Base-by-base conservation (phyloP, 2,888 invertebrate species). In the Melanchra persicariae region DNA sequence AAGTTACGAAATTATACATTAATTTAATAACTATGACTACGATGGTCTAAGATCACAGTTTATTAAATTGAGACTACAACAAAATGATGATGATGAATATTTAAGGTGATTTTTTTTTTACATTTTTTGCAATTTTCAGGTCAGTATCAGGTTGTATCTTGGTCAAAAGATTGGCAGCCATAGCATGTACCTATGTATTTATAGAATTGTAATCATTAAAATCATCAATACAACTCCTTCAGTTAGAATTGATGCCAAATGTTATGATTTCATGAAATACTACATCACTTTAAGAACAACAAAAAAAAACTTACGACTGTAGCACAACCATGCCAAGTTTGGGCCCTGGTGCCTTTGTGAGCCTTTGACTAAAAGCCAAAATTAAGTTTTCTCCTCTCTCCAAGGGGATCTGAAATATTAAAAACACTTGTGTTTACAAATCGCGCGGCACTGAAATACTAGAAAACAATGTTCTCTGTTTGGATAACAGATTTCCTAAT, bases 321-420 rank as follows among this genome's bases (percentile, higher is more conserved):
- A 99, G 93, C 79, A 98, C 98, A 47, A 98, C 97, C 86, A 97
- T 95, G 64, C 98, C 98, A 80, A 98, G 95, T 88, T 98, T 98
- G 70, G 97, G 97, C 15, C 97, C 98, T 17, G 98, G 98, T 7
- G 98, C 98, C 94, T 99, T 99, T 40, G 98, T 97, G 78, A 99
- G 96, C 93, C 99, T 98, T 91, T 99, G 99, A 93, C 99, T 99
- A 89, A 99, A 99, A 54, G 98, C 98, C 81, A 98, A 92, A 83
- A 99, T 98, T 84, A 99, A 97, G 89, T 98, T 98, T 92, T 99
- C 98, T 34, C 98, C 98, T 81, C 98, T 97, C 89, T 98, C 98
- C 77, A 97, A 96, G 15, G 98, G 98, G 85, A 99, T 98, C 97
- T 98, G 90, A 43, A 87, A 62, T 49, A 30, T 34, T 51, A 63